Evolutionary conservation across 2,113 vertebrate species (phyloP).

Genomic region (Rhea americana): DNA sequence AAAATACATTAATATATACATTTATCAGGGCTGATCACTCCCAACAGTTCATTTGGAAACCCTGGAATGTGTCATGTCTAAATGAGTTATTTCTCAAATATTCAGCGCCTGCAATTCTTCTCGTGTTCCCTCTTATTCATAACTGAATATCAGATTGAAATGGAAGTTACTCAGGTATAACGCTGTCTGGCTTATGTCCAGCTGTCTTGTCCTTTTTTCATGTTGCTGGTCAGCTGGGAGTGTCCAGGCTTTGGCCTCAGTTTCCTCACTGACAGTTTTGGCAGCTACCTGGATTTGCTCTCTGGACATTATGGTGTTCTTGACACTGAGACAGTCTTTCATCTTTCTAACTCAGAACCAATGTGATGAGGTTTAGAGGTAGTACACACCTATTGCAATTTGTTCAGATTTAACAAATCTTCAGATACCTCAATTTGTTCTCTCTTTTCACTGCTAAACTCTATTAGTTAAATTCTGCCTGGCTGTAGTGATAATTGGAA

Average conservation of each 20-base stretch:
- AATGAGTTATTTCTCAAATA: not conserved
- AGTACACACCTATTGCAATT: rapidly evolving
- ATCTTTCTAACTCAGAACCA: not conserved
- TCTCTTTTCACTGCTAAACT: not conserved
- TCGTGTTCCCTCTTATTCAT: rapidly evolving
- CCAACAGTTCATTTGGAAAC: not conserved
- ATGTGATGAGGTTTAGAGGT: rapidly evolving
- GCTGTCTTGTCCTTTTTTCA: not conserved
- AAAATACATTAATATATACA: not conserved
- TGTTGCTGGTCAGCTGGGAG: not conserved
- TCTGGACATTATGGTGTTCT: not conserved
- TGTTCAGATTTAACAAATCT: rapidly evolving
- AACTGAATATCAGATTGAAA: not conserved
- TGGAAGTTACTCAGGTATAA: not conserved
- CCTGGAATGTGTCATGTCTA: not conserved
- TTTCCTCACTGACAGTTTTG: not conserved
- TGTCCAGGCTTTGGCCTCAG: not conserved
- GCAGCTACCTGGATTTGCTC: not conserved
- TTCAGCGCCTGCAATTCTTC: not conserved
- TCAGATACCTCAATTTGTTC: not conserved
- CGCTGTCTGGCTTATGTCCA: rapidly evolving
- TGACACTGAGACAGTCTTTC: not conserved
- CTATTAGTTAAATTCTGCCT: not conserved
- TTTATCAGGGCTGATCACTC: not conserved
- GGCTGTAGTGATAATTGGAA: not conserved